Percentiles rank a stretch among this genome's conserved stretches.
Evolutionary conservation across 2,797 vertebrate species (phyloP).

Genomic region (Morus bassanus): DNA sequence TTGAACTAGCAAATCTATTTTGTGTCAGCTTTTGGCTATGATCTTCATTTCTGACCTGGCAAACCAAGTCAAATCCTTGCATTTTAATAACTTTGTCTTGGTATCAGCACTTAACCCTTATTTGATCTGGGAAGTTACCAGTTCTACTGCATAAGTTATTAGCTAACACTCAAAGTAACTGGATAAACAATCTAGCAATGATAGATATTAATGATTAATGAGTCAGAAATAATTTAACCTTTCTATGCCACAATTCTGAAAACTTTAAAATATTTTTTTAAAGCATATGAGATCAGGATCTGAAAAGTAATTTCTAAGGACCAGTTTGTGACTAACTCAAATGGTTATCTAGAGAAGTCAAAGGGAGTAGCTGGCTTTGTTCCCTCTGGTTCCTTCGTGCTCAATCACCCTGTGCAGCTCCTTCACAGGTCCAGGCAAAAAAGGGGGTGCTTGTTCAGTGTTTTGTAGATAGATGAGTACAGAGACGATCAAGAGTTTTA

Average conservation of each 20-base stretch:
- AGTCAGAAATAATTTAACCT: background rate
- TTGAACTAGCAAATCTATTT: background rate
- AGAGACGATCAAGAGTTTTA: background rate
- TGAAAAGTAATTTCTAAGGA: background rate
- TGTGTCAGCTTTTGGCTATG: background rate
- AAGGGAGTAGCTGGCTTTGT: background rate
- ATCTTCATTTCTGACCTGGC: background rate
- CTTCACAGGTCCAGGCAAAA: background rate
- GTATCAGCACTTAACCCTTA: background rate
- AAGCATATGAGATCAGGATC: background rate
- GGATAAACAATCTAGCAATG: background rate
- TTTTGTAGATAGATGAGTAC: background rate
- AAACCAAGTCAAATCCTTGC: background rate
- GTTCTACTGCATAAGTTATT: background rate
- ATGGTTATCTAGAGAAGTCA: background rate
- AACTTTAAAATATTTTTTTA: background rate
- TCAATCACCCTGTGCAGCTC: background rate
- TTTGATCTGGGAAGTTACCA: background rate
- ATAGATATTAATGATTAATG: background rate
- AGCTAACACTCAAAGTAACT: background rate
- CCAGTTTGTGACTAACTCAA: background rate
- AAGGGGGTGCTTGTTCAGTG: background rate
- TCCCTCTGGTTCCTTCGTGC: background rate
- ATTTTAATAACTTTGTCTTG: background rate
- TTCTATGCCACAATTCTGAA: background rate